Evolutionary conservation across 2,888 invertebrate species (phyloP).

Genomic region (Pterobdella sp.): DNA sequence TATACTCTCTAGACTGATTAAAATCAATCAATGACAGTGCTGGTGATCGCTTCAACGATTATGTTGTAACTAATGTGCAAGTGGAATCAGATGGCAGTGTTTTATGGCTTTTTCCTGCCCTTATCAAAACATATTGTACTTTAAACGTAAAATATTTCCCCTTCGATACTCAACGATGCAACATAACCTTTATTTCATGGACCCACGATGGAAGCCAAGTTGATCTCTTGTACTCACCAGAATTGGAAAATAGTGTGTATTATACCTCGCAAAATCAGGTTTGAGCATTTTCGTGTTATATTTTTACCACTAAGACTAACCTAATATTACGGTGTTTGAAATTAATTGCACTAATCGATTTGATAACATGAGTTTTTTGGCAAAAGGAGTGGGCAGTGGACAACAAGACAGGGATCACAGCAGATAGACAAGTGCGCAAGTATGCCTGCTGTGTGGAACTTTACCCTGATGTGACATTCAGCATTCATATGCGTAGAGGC

Average conservation of each 20-base stretch:
- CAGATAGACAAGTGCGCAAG: slow-evolving; percentile 36
- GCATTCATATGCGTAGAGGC: slow-evolving; percentile 41
- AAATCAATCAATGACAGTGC: slow-evolving; percentile 32
- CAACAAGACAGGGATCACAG: slow-evolving; percentile 33
- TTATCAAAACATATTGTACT: slow-evolving; percentile 53
- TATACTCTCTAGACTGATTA: not conserved
- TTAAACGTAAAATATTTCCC: slow-evolving; percentile 55
- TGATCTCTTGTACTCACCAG: slow-evolving; percentile 37
- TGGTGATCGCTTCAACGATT: slow-evolving; percentile 41
- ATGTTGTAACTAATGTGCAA: slow-evolving; percentile 53
- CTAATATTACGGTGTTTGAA: not conserved
- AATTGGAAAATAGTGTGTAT: slow-evolving; percentile 49
- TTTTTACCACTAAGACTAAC: not conserved
- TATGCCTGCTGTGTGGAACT: slow-evolving; percentile 42
- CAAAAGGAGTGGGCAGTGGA: slow-evolving; percentile 56
- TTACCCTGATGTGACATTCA: slow-evolving; percentile 42
- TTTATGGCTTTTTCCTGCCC: slow-evolving; percentile 54
- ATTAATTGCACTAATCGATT: not conserved
- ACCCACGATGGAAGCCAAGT: slow-evolving; percentile 53
- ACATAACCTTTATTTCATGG: slow-evolving; percentile 55
- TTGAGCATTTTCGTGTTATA: not conserved
- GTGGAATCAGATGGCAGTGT: slow-evolving; percentile 52
- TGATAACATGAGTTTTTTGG: not conserved
- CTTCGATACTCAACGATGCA: slow-evolving; percentile 54
- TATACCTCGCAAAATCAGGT: slow-evolving; percentile 70